Percentiles rank a stretch among this genome's conserved stretches.
These are phyloP conservation scores for Copidosoma aretas DNA, from an alignment of 2,888 invertebrate species.

Conservation along the genomic window DNA sequence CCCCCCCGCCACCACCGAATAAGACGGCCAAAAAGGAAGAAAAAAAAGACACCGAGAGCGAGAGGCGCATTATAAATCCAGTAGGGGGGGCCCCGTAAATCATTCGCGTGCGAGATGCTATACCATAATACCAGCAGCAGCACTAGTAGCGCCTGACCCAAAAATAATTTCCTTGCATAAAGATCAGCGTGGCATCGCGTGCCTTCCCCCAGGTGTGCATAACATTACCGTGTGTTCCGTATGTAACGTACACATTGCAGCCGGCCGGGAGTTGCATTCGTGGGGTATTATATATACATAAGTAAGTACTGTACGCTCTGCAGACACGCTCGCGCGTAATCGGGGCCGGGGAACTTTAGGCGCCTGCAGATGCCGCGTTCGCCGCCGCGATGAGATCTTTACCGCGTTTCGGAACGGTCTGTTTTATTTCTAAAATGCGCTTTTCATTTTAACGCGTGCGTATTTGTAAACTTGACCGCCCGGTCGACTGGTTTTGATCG, in stretches of 20 bases:
- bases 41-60: background rate
- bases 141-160: background rate
- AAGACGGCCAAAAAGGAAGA: background rate
- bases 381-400: no score
- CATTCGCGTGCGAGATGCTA: background rate
- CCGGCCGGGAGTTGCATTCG: background rate
- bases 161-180: background rate
- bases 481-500: no score
- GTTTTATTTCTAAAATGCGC: no score
- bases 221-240: background rate
- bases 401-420: no score
- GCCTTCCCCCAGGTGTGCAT: background rate
- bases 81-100: background rate
- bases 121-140: background rate
- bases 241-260: no score
- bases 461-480: no score
- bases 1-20: no score
- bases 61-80: background rate
- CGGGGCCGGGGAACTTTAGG: constrained; percentile 21
- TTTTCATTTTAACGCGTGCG: no score
- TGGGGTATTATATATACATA: constrained; percentile 15
- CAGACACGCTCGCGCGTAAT: constrained; percentile 2
- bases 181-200: background rate
- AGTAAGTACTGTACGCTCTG: no score
- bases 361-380: no score